Conservation (phyloP, 2,113 vertebrate genomes). For the Oenanthe oenanthe region DNA sequence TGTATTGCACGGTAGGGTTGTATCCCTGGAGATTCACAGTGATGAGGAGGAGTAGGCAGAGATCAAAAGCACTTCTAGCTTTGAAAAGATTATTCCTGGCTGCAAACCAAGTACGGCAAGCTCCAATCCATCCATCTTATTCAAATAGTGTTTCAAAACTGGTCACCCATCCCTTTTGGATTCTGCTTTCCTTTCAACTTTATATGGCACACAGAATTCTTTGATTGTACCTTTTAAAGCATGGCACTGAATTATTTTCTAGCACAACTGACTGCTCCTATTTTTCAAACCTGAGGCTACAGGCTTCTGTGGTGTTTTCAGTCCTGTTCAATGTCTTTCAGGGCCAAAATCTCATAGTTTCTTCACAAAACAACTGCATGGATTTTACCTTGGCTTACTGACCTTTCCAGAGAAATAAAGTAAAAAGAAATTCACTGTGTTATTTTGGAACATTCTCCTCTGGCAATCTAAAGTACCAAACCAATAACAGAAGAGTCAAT, state of each 20-base stretch:
- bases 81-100: slow-evolving; percentile 83
- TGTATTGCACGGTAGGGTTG: slow-evolving; percentile 59
- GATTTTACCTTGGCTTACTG: not conserved
- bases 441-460: not conserved
- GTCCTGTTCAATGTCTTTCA: not conserved
- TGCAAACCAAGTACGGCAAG: slow-evolving; percentile 74
- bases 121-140: slow-evolving; percentile 79
- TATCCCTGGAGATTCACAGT: slow-evolving; percentile 77
- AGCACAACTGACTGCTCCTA: slow-evolving; percentile 52
- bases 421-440: not conserved
- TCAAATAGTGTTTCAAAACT: slow-evolving; percentile 77
- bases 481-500: not conserved
- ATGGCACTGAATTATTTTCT: slow-evolving; percentile 73
- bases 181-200: slow-evolving; percentile 72
- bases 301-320: slow-evolving; percentile 21
- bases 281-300: slow-evolving; percentile 32
- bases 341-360: not conserved
- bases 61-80: slow-evolving; percentile 78
- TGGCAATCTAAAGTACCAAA: not conserved
- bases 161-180: slow-evolving; percentile 73
- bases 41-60: slow-evolving; percentile 75
- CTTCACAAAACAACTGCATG: not conserved
- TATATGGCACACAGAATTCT: slow-evolving; percentile 78
- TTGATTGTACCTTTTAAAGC: slow-evolving; percentile 79
- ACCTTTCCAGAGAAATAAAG: not conserved